Conservation (phyloP, 2,113 vertebrate genomes). For the Aspidoscelis tigris region DNA sequence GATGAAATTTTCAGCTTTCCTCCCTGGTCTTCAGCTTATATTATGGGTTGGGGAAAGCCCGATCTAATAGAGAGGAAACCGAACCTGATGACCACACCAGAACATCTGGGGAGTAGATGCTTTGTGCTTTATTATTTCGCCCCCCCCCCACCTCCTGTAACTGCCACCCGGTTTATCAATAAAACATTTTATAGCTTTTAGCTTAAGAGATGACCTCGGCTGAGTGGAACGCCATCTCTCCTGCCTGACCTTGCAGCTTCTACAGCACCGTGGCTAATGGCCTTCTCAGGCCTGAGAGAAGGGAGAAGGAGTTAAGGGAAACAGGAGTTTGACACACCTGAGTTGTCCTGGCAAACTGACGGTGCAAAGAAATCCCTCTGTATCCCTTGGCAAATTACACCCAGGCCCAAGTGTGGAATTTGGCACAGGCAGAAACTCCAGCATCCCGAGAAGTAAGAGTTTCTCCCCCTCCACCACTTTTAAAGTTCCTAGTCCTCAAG, state of each 20-base stretch:
- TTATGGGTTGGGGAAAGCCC: background rate
- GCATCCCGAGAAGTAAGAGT: background rate
- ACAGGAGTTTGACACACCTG: background rate
- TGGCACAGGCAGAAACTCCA: background rate
- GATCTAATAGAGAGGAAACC: background rate
- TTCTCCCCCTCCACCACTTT: background rate
- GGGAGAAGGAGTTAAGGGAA: background rate
- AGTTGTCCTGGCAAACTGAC: too few species aligned
- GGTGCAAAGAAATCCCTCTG: too few species aligned
- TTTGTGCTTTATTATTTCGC: slow-evolving; percentile 32
- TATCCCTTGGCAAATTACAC: background rate
- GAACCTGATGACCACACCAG: too few species aligned
- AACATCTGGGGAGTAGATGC: slow-evolving; percentile 4
- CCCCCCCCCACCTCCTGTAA: slow-evolving; percentile 20
- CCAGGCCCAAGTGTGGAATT: background rate
- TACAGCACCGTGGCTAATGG: slow-evolving; percentile 68
- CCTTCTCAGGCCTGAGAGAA: background rate
- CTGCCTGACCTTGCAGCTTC: slow-evolving; percentile 84
- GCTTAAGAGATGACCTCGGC: slow-evolving; percentile 86
- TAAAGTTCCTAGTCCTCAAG: background rate
- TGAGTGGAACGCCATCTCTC: slow-evolving; percentile 78
- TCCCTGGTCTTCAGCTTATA: too few species aligned
- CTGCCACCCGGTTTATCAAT: slow-evolving; percentile 81
- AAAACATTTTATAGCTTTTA: slow-evolving; percentile 92
- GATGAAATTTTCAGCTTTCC: background rate